Evolutionary conservation across 2,113 vertebrate genomes (phyloP).

Genomic region (Microtus montanus): DNA sequence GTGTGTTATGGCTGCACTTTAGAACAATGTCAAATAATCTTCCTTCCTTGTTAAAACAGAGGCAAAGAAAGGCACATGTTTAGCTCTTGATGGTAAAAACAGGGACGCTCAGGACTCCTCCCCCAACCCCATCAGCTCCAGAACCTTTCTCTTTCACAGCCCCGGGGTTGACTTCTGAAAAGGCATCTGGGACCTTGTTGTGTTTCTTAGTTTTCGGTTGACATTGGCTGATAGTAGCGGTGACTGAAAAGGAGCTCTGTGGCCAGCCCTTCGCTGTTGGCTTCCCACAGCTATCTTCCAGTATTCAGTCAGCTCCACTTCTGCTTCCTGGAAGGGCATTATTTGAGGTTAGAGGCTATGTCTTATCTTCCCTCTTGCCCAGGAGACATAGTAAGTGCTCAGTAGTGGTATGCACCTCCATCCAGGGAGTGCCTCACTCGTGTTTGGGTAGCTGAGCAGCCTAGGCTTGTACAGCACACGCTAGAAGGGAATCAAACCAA

Average conservation of each 20-base stretch:
- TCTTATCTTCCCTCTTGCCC: not conserved
- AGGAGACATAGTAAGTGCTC: not conserved
- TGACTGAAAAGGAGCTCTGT: rapidly evolving
- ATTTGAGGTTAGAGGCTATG: not conserved
- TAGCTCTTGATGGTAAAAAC: not conserved
- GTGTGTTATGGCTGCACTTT: not conserved
- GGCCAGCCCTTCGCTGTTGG: rapidly evolving
- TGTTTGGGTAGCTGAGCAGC: not conserved
- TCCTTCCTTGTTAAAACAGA: not conserved
- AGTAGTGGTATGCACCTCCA: not conserved
- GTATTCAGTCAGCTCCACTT: not conserved
- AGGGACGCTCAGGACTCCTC: not conserved
- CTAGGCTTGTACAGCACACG: not conserved
- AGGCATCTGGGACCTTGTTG: not conserved
- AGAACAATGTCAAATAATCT: not conserved
- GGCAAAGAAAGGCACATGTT: not conserved
- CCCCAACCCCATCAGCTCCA: not conserved
- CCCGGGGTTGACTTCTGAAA: not conserved
- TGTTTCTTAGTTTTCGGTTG: not conserved
- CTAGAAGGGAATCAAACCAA: not conserved
- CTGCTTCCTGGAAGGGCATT: not conserved
- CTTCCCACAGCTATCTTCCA: not conserved
- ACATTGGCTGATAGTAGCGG: not conserved
- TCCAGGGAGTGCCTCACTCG: not conserved
- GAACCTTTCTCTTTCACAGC: not conserved